Evolutionary conservation across 2,797 vertebrate species (phyloP).

Genomic region (Prionace glauca): DNA sequence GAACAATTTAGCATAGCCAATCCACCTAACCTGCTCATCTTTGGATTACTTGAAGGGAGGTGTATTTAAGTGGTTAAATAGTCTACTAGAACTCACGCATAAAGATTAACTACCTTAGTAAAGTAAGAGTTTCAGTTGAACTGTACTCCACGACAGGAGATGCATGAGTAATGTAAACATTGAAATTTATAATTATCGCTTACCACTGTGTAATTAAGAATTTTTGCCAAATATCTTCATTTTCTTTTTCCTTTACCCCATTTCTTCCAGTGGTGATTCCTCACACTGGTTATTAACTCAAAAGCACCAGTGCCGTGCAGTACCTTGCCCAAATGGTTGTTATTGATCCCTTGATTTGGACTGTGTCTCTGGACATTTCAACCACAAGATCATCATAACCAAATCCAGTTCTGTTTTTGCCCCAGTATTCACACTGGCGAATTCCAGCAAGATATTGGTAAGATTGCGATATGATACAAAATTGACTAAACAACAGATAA

Average conservation of each 20-base stretch:
- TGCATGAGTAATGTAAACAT: neutral
- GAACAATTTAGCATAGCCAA: too few relatives aligned
- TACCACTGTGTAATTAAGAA: neutral
- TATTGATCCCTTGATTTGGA: neutral
- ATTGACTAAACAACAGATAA: neutral
- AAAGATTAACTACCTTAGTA: neutral
- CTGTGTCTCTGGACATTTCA: neutral
- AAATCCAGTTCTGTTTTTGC: neutral
- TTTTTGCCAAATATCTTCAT: neutral
- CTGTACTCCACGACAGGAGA: neutral
- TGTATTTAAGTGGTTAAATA: neutral
- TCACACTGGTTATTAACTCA: neutral
- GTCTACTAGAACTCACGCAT: neutral
- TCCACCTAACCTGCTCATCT: too few relatives aligned
- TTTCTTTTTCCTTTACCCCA: neutral
- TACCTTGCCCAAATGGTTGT: neutral
- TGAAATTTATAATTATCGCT: neutral
- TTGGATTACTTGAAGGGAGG: neutral
- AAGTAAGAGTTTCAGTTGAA: neutral
- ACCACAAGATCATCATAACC: neutral
- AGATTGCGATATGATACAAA: neutral
- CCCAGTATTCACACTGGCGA: neutral
- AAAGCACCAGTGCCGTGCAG: neutral
- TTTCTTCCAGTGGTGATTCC: neutral
- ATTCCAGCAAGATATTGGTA: neutral